Evolutionary conservation across 2,113 vertebrate genomes (phyloP).

Genomic region (Nannospalax galili): DNA sequence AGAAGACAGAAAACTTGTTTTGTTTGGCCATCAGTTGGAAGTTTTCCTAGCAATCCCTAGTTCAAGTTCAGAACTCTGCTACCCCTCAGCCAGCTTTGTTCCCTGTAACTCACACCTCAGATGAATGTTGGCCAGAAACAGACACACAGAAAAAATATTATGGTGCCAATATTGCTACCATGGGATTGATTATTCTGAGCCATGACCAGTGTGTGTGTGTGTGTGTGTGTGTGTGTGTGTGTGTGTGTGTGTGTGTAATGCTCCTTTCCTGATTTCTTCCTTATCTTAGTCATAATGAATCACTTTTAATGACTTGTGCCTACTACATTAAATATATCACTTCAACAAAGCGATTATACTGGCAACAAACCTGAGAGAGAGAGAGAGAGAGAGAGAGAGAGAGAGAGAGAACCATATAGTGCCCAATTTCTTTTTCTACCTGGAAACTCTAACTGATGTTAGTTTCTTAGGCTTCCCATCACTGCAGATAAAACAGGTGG

Average conservation of each 20-base stretch:
- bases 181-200: background rate
- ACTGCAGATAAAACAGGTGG: background rate
- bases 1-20: conserved; percentile 42
- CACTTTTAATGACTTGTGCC: background rate
- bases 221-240: background rate
- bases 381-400: background rate
- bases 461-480: background rate
- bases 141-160: too few species aligned
- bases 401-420: too few species aligned
- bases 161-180: rapidly evolving
- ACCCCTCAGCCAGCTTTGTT: background rate
- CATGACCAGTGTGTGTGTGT: background rate
- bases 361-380: background rate
- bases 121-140: background rate
- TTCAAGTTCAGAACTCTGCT: background rate
- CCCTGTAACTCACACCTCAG: background rate
- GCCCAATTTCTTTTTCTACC: background rate
- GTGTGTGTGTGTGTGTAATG: background rate
- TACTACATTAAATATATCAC: background rate
- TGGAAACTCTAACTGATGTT: background rate
- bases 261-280: background rate
- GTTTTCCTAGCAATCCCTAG: conserved; percentile 31
- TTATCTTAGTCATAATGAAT: background rate
- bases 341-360: background rate
- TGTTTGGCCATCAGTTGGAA: conserved; percentile 18